These are phyloP conservation scores for Athetis lepigone DNA, from an alignment of 2,888 invertebrate genomes.

Conservation along the genomic window DNA sequence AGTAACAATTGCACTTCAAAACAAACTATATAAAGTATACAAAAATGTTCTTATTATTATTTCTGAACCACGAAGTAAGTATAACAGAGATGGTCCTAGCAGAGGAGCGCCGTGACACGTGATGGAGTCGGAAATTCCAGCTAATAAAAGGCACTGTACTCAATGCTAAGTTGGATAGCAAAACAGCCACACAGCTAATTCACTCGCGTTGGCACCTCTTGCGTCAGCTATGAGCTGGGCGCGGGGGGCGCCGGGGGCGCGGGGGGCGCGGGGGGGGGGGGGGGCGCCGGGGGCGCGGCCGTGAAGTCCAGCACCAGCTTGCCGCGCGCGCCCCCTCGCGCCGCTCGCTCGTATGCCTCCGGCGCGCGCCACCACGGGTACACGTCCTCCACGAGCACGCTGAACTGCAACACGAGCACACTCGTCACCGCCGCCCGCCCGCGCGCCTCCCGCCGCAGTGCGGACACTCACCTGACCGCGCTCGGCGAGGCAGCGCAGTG, in stretches of 20 bases:
- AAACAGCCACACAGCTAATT: too few relatives aligned
- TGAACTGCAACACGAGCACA: constrained; percentile 49
- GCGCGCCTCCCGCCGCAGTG: not conserved
- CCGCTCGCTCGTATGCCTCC: constrained; percentile 92
- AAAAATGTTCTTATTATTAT: too few relatives aligned
- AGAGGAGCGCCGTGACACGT: too few relatives aligned
- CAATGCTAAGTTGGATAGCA: too few relatives aligned
- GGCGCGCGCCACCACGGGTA: constrained; percentile 45
- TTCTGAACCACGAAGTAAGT: too few relatives aligned
- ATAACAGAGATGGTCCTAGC: too few relatives aligned
- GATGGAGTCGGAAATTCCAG: too few relatives aligned
- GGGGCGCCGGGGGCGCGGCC: constrained; percentile 20
- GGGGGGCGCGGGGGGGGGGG: not conserved
- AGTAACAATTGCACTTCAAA: too few relatives aligned
- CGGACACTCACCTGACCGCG: constrained; percentile 76
- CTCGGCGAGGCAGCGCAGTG: constrained; percentile 92
- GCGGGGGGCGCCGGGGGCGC: not conserved
- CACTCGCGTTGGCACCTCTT: too few relatives aligned
- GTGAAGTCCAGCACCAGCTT: constrained; percentile 92
- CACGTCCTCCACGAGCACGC: constrained; percentile 47
- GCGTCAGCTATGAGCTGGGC: not conserved
- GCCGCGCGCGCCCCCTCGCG: constrained; percentile 93
- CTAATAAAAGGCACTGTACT: too few relatives aligned
- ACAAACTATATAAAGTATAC: too few relatives aligned
- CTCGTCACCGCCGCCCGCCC: constrained; percentile 11